Base-by-base conservation (phyloP, 2,888 invertebrate species). In the Conistra vaccinii region DNA sequence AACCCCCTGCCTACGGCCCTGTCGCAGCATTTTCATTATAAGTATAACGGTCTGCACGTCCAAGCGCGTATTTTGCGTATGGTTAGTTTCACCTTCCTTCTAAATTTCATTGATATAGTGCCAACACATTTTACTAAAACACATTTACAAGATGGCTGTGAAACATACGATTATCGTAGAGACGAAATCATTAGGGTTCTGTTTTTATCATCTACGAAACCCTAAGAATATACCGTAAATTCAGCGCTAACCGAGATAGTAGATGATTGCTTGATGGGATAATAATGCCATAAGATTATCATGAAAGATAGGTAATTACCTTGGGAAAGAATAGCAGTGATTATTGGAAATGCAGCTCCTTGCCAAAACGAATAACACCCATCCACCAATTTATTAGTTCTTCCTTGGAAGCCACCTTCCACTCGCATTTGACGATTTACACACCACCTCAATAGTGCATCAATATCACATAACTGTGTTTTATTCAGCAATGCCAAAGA, bases 311-410 rank as follows among this genome's bases (percentile, higher is more conserved):
- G 29, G 42, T 51, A 26, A 23, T 73, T 81, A 96, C 96, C 97
- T 92, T 97, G 93, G 39, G 96, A 93, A 94, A 98, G 95, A 83
- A 98, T 97, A 77, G 97, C 97, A 92, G 99, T 98, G 61, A 99
- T 97, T 62, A 99, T 97, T 32, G 99, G 98, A 92, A 99, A 98
- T 62, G 98, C 97, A 68, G 98, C 99, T 45, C 99, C 99, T 95
- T 99, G 99, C 99, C 99, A 99, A 96, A 99, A 99, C 0, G 99
- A 99, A 93, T 99, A 99, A 94, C 99, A 99, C 5, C 99, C 99
- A 97, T 99, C 99, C 0, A 99, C 99, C 83, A 99, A 96, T 95
- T 99, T 99, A 95, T 99, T 99, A 3, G 99, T 99, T 90, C 99
- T 97, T 0, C 99, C 99, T 96, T 99, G 98, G 92, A 99, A 99